phyloP scores from a whole-genome alignment of 2,113 vertebrate species.

The Podarcis muralis region DNA sequence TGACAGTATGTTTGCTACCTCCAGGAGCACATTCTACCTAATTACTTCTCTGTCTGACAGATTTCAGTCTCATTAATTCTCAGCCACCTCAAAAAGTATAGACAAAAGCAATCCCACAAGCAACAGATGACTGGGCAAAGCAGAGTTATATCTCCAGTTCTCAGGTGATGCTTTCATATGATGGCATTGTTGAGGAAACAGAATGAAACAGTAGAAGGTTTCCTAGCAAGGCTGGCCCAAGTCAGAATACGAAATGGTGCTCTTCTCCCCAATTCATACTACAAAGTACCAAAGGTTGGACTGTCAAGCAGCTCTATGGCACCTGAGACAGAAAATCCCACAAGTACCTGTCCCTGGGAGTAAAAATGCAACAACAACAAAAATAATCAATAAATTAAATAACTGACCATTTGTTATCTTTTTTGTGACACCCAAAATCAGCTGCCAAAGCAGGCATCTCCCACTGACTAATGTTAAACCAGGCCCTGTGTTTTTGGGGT shows the following conservation, averaged over 20 bases:
- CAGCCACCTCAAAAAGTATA: not conserved
- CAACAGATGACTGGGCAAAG: not conserved
- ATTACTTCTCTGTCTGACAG: not conserved
- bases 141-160: accelerated
- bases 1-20: not conserved
- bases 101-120: conserved; percentile 10
- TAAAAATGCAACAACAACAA: too few relatives aligned
- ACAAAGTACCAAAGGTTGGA: too few relatives aligned
- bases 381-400: too few relatives aligned
- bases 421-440: too few relatives aligned
- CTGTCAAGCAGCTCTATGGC: too few relatives aligned
- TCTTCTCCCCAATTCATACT: not conserved
- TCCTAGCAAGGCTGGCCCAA: not conserved
- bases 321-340: too few relatives aligned
- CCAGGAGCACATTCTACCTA: not conserved
- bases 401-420: too few relatives aligned
- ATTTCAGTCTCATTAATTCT: not conserved
- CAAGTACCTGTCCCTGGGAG: too few relatives aligned
- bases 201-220: not conserved
- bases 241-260: not conserved
- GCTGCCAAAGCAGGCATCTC: too few relatives aligned
- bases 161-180: not conserved
- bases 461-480: too few relatives aligned
- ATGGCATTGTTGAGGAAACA: not conserved
- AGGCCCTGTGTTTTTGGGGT: too few relatives aligned